Conservation (phyloP, 2,888 invertebrate genomes). For the Trichopoda pennipes region DNA sequence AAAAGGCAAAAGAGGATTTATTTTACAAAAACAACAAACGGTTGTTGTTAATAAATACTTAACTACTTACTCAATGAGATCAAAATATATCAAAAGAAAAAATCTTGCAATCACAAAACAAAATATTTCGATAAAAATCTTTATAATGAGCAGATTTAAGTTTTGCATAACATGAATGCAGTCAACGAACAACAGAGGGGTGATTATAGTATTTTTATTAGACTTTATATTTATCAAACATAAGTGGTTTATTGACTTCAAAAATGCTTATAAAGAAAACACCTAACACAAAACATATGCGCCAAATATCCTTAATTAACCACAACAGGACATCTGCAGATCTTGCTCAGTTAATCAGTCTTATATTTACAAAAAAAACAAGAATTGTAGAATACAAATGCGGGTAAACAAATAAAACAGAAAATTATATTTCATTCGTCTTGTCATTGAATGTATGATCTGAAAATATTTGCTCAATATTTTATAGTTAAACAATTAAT, state of each 20-base stretch:
- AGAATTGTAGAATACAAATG: conserved; percentile 33
- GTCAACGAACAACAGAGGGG: conserved; percentile 12
- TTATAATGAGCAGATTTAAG: conserved; percentile 74
- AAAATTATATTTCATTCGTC: conserved; percentile 19
- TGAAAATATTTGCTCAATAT: conserved; percentile 13
- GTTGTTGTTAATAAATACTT: conserved; percentile 41
- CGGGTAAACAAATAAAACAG: conserved; percentile 38
- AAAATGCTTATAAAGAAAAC: conserved; percentile 7
- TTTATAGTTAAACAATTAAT: conserved; percentile 51
- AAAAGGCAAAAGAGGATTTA: conserved; percentile 44
- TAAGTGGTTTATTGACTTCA: conserved; percentile 60
- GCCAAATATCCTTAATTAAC: conserved; percentile 63
- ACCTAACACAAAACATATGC: conserved; percentile 56
- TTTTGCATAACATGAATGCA: conserved; percentile 30
- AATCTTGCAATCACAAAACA: conserved; percentile 61
- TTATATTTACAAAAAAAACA: too few species aligned
- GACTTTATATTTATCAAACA: conserved; percentile 32
- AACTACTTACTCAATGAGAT: conserved; percentile 34
- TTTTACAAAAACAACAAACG: conserved; percentile 47
- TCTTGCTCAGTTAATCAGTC: neutral
- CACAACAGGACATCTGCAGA: conserved; percentile 62
- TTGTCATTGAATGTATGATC: conserved; percentile 33
- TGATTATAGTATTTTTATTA: conserved; percentile 26
- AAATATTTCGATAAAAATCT: conserved; percentile 76
- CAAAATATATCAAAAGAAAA: conserved; percentile 28